Conservation (phyloP, 1,140 invertebrate species). For the Drosophila rhopaloa region DNA sequence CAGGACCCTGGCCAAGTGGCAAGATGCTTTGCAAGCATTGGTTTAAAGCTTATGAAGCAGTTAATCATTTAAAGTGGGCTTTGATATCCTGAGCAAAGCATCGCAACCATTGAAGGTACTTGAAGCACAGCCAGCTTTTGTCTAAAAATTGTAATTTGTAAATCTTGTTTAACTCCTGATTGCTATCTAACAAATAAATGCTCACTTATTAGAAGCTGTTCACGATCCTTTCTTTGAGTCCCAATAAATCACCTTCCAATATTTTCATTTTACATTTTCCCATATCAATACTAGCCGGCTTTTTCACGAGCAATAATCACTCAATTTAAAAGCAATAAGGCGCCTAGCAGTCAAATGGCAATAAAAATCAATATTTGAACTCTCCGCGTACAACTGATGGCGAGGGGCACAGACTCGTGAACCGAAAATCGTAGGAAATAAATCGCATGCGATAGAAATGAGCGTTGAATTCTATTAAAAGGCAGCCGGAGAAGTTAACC, state of each 20-base stretch:
- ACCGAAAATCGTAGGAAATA: conserved; percentile 76
- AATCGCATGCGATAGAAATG: conserved; percentile 84
- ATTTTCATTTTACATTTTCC: conserved; percentile 34
- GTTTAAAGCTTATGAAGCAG: conserved; percentile 24
- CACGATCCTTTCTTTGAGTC: conserved; percentile 10
- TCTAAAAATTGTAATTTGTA: no score
- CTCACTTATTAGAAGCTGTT: conserved; percentile 11
- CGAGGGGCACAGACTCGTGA: conserved; percentile 52
- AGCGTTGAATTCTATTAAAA: conserved; percentile 84
- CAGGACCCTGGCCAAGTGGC: conserved; percentile 58
- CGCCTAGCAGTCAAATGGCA: conserved; percentile 83
- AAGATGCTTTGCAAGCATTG: conserved; percentile 38
- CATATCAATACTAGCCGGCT: conserved; percentile 60
- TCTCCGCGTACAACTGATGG: conserved; percentile 19
- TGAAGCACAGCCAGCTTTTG: no score
- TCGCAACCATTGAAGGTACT: no score
- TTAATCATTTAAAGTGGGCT: conserved; percentile 56
- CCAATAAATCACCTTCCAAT: conserved; percentile 26
- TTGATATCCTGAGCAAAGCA: no score
- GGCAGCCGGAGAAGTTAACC: conserved; percentile 20
- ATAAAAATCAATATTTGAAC: conserved; percentile 81
- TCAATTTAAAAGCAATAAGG: conserved; percentile 76
- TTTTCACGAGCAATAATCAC: conserved; percentile 55
- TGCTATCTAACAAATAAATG: neutral
- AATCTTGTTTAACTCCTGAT: neutral